Base-by-base conservation (phyloP, 1,140 invertebrate species). In the Zaprionus ornatus region DNA sequence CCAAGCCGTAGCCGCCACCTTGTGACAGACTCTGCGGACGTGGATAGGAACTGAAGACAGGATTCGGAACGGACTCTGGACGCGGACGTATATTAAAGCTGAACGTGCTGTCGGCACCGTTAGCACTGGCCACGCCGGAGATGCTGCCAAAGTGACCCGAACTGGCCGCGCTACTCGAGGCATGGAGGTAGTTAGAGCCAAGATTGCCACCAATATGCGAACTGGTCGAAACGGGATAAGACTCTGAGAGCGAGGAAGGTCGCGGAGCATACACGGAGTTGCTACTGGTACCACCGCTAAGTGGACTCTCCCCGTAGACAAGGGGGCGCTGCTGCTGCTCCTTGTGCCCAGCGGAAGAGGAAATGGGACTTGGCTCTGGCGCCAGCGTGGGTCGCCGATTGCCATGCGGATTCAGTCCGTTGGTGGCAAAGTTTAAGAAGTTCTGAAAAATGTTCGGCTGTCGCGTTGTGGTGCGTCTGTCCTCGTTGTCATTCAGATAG, bases 11-110 rank as follows among this genome's bases (percentile, higher is more conserved):
- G 17, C 63, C 56, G 4, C 3, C 62, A 66, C 1, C 25, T 66
- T 45, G 40, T 9, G 40, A 1, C 3, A 25, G 40, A 37, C 23
- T 71, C 21, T 68, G 71, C 0, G 74, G 81, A 7, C 73, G 63
- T 3, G 72, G 62, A 63, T 90, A 66, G 0, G 81, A 76, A 32
- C 73, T 77, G 13, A 79, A 70, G 5, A 75, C 78, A 0, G 68
- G 45, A 42, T 60, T 54, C 7, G 35, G 4, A 13, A 27, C 54
- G 29, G 17, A 4, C 17, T 81, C 66, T 12, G 91, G 91, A 56
- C 83, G 80, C 4, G 91, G 91, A 15, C 91, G 72, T 64, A 92
- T 92, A 48, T 92, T 92, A 12, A 92, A 92, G 62, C 91, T 92
- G 23, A 92, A 92, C 3, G 75, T 92, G 60, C 90, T 92, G 32